These are phyloP conservation scores for Heliconius erato DNA, from an alignment of 2,888 invertebrate species.

Conservation along the genomic window DNA sequence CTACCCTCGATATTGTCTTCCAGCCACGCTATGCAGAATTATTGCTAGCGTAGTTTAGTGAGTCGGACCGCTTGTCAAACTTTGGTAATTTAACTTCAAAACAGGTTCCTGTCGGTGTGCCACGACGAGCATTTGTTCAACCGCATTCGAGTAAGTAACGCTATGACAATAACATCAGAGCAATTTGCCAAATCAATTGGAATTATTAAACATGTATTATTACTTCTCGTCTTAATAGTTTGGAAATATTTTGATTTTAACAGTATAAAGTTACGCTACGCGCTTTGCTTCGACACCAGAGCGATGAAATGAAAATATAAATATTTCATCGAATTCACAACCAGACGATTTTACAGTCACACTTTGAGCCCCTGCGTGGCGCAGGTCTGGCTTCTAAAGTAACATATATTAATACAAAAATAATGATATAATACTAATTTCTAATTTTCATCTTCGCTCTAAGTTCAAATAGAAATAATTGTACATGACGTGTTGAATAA, in stretches of 20 bases:
- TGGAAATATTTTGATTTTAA: not conserved
- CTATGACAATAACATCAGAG: constrained; percentile 67
- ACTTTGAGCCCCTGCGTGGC: no score
- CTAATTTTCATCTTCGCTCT: no score
- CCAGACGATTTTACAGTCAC: no score
- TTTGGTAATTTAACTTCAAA: constrained; percentile 85
- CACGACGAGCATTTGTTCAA: constrained; percentile 72
- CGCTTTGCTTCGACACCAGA: no score
- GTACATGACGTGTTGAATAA: no score
- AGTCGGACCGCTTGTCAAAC: constrained; percentile 82
- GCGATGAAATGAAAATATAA: no score
- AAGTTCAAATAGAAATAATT: no score
- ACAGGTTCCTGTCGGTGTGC: constrained; percentile 76
- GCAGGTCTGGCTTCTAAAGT: no score
- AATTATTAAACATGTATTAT: constrained; percentile 22
- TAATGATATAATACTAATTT: no score
- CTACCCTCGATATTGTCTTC: constrained; percentile 70
- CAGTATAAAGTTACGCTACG: not conserved
- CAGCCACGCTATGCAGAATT: constrained; percentile 74
- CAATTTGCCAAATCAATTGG: constrained; percentile 51
- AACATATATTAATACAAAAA: no score
- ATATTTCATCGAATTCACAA: no score
- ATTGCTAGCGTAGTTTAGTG: constrained; percentile 79
- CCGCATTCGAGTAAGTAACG: constrained; percentile 63
- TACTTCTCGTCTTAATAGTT: not conserved